Evolutionary conservation across 1,140 invertebrate species (phyloP).

Genomic region (Psilanteris sp.): DNA sequence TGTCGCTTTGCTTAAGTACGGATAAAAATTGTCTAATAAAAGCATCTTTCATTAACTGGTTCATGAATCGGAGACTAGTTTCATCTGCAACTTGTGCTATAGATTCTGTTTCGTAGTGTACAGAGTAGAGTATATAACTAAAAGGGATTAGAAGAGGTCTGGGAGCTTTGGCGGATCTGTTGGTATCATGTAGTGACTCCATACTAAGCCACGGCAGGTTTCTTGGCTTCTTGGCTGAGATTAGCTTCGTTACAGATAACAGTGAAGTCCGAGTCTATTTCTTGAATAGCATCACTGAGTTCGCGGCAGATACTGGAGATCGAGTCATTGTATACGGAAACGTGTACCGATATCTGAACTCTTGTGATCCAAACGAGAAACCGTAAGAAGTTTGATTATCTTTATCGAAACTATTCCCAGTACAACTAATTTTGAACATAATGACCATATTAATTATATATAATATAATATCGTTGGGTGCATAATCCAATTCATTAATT

Average conservation of each 20-base stretch:
- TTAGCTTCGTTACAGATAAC: constrained; percentile 76
- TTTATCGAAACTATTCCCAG: constrained; percentile 26
- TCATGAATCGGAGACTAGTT: constrained; percentile 25
- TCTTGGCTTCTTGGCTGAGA: constrained; percentile 70
- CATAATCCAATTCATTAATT: too few species aligned
- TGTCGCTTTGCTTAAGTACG: constrained; percentile 24
- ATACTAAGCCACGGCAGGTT: constrained; percentile 52
- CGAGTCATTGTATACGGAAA: constrained; percentile 42
- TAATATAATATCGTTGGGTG: too few species aligned
- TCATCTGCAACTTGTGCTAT: constrained; percentile 33
- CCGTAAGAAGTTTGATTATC: constrained; percentile 50
- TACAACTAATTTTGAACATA: constrained; percentile 27
- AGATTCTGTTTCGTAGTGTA: constrained; percentile 25
- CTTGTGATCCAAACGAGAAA: constrained; percentile 35
- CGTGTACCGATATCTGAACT: constrained; percentile 36
- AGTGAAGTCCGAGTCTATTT: constrained; percentile 63
- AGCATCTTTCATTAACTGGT: constrained; percentile 61
- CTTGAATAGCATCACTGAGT: constrained; percentile 48
- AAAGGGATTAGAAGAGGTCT: constrained; percentile 69
- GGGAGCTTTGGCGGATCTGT: constrained; percentile 70
- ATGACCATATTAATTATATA: too few species aligned
- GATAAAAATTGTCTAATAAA: constrained; percentile 61
- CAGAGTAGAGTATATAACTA: constrained; percentile 38
- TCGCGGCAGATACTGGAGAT: constrained; percentile 48
- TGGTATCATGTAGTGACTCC: constrained; percentile 70